Evolutionary conservation across 2,888 invertebrate species (phyloP), one percentile per base, ranked within the genome.

Genomic region (Protodeltote pygarga): DNA sequence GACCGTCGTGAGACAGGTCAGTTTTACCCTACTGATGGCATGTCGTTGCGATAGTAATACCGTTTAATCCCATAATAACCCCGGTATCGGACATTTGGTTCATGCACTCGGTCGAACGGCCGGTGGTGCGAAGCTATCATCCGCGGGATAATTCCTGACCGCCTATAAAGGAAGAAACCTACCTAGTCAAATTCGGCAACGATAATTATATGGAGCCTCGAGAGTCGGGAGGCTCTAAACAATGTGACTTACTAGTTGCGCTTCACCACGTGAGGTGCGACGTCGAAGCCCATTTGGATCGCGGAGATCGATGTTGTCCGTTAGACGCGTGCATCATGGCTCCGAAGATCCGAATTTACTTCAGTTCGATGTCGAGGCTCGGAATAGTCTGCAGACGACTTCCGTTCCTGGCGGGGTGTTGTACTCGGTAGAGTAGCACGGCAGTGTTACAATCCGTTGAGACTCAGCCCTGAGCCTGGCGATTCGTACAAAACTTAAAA

Each of bases 1-100:
- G 93, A 93, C 93, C 92, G 93, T 93, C 93, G 93, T 92, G 93
- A 93, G 93, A 93, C 92, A 93, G 92, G 92, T 93, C 92, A 93
- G 92, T 93, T 93, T 93, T 93, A 93, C 90, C 92, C 92, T 92
- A 92, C 92, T 91, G 90, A 91, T 91, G 89, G 75, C 77, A 49
- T 17, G 93, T 85, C 87, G 82, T 91, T 89, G 89, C 90, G 87
- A 92, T 89, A 90, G 92, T 89, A 93, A 90, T 92, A 89, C 89
- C 87, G 88, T 67, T 68, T 82, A 93, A 82, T 93, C 85, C 88
- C 85, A 93, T 85, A 92, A 92, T 92, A 93, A 93, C 93, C 83
- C 92, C 89, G 90, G 92, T 90, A 92, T 93, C 92, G 87, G 93
- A 93, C 91, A 77, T 77, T 92, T 93, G 93, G 93, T 93, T 91